Percentiles rank a stretch among this genome's conserved stretches.
Evolutionary conservation across 1,140 invertebrate genomes (phyloP).

Genomic region (Sycobia sp.): DNA sequence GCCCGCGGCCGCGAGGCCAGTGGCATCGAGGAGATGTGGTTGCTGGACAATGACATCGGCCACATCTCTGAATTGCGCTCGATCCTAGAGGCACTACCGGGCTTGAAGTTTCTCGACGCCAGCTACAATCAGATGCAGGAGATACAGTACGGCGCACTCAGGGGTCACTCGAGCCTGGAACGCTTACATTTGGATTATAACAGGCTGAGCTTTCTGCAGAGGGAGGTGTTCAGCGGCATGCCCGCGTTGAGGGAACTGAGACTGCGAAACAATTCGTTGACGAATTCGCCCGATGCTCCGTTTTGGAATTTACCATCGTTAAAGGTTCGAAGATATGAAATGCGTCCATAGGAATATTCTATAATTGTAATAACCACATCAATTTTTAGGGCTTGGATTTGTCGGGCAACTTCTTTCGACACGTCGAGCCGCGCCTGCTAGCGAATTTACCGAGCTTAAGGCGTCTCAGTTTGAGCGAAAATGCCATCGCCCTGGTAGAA

Average conservation of each 20-base stretch:
- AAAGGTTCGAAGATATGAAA: conserved; percentile 61
- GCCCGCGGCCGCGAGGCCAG: conserved; percentile 59
- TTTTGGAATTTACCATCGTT: conserved; percentile 82
- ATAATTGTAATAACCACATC: neutral
- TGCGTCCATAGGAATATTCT: neutral
- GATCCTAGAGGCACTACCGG: conserved; percentile 76
- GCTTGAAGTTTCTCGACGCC: conserved; percentile 76
- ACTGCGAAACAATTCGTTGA: conserved; percentile 78
- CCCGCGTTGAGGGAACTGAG: conserved; percentile 80
- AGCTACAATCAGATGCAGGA: conserved; percentile 76
- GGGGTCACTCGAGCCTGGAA: conserved; percentile 79
- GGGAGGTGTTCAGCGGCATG: conserved; percentile 79
- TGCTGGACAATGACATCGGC: conserved; percentile 76
- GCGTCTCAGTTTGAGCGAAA: conserved; percentile 79
- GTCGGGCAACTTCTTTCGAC: conserved; percentile 75
- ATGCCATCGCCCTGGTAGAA: conserved; percentile 73
- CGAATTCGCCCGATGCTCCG: conserved; percentile 67
- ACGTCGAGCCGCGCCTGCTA: conserved; percentile 73
- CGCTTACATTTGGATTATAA: conserved; percentile 82
- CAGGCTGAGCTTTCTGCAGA: conserved; percentile 72
- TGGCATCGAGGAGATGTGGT: conserved; percentile 75
- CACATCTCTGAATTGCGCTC: conserved; percentile 73
- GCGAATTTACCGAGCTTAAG: conserved; percentile 76
- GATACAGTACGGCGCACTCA: conserved; percentile 74
- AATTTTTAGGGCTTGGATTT: conserved; percentile 71